A percentile compares a stretch with the other conserved stretches of the same genome.
Evolutionary conservation across 35 echinoderm and acorn worm genomes (phyloP).

Genomic region (Patiria miniata): DNA sequence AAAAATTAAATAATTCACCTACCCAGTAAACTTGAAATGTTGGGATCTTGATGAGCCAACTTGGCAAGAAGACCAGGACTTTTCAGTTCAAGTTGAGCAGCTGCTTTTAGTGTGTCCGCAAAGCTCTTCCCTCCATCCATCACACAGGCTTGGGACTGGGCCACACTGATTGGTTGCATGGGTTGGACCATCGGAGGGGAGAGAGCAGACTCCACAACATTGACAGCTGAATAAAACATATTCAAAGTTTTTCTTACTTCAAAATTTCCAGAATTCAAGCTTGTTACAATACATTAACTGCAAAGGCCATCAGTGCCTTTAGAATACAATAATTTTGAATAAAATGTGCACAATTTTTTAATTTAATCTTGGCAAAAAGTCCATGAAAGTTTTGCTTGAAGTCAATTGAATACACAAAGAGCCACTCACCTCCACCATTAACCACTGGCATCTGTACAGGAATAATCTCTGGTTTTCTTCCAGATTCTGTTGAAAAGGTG

Average conservation of each 20-base stretch:
- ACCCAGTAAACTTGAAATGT: neutral
- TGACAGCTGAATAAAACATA: neutral
- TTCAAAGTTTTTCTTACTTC: neutral
- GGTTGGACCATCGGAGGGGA: neutral
- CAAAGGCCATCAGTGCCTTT: too few species aligned
- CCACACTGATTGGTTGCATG: neutral
- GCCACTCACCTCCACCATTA: neutral
- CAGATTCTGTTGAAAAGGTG: conserved; percentile 19
- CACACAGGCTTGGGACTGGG: neutral
- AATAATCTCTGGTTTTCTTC: neutral
- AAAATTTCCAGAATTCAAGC: too few species aligned
- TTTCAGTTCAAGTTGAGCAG: conserved; percentile 35
- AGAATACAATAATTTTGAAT: too few species aligned
- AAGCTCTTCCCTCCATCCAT: neutral
- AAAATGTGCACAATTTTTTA: neutral
- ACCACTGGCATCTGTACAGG: neutral
- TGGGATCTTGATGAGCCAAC: conserved; percentile 13
- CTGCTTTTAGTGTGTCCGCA: conserved; percentile 44
- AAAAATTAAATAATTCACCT: neutral
- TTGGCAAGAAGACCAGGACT: conserved; percentile 36
- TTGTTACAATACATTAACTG: too few species aligned
- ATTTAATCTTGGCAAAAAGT: neutral
- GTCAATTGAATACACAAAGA: neutral
- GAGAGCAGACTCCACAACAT: neutral
- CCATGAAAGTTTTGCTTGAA: neutral